phyloP scores from a whole-genome alignment of 2,113 vertebrate genomes.

The Sphaerodactylus townsendi region DNA sequence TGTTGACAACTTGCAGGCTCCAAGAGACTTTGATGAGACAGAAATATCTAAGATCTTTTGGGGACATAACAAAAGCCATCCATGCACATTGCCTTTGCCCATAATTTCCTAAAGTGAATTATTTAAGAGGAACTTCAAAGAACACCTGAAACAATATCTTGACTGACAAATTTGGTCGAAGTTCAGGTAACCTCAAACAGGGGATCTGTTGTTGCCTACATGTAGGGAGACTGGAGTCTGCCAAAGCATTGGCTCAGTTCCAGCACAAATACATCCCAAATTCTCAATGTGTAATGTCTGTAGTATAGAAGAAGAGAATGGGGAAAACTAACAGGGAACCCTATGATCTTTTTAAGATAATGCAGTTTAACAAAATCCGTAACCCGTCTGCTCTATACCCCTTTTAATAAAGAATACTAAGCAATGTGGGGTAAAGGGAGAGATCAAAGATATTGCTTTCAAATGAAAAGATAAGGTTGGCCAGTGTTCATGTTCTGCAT shows the following conservation, averaged over 20 bases:
- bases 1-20: background rate
- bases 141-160: background rate
- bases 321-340: conserved; percentile 1
- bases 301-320: background rate
- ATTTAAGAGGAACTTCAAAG: conserved; percentile 14
- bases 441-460: conserved; percentile 46
- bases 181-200: conserved; percentile 27
- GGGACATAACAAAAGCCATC: background rate
- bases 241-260: conserved; percentile 7
- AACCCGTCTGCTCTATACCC: conserved; percentile 18
- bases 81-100: background rate
- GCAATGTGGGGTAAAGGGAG: background rate
- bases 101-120: conserved; percentile 21
- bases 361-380: conserved; percentile 46
- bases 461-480: conserved; percentile 35
- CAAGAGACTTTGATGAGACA: conserved; percentile 12
- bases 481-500: conserved; percentile 3
- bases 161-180: conserved; percentile 17
- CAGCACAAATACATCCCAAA: conserved; percentile 43
- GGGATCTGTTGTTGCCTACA: conserved; percentile 24
- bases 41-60: background rate
- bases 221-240: conserved; percentile 3
- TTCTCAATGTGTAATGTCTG: conserved; percentile 20
- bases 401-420: conserved; percentile 35
- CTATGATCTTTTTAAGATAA: conserved; percentile 25